These are phyloP conservation scores for Heterochromis multidens DNA, from an alignment of 2,113 vertebrate species.

Conservation along the genomic window DNA sequence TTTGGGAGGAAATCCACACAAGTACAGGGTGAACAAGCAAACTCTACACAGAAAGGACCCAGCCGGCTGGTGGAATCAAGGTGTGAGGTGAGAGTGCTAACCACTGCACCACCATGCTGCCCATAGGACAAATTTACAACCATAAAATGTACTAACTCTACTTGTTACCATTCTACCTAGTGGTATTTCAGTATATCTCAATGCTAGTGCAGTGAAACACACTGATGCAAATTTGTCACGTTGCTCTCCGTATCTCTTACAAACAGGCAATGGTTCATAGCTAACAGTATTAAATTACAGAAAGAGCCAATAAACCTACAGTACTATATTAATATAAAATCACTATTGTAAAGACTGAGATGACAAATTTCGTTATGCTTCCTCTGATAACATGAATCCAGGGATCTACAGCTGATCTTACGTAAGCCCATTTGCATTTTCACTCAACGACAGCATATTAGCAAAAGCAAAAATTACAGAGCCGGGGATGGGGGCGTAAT, in stretches of 20 bases:
- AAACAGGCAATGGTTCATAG: neutral
- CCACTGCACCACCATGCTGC: neutral
- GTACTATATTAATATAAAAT: neutral
- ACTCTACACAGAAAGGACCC: neutral
- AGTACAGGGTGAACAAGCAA: neutral
- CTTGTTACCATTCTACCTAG: neutral
- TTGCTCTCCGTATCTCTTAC: neutral
- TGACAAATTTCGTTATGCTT: neutral
- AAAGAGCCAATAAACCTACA: neutral
- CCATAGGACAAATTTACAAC: neutral
- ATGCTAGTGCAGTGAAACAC: neutral
- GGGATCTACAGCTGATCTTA: neutral
- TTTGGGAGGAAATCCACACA: no score
- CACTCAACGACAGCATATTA: neutral
- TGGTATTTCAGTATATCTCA: neutral
- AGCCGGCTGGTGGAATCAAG: neutral
- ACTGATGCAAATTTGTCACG: neutral
- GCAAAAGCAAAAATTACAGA: neutral
- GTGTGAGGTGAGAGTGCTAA: neutral
- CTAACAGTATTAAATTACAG: neutral
- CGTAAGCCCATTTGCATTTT: neutral
- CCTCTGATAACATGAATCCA: neutral
- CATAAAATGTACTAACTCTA: neutral
- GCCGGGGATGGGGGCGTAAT: neutral
- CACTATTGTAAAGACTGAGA: neutral